Base-by-base conservation (phyloP, 2,113 vertebrate species). In the Vulpes vulpes region DNA sequence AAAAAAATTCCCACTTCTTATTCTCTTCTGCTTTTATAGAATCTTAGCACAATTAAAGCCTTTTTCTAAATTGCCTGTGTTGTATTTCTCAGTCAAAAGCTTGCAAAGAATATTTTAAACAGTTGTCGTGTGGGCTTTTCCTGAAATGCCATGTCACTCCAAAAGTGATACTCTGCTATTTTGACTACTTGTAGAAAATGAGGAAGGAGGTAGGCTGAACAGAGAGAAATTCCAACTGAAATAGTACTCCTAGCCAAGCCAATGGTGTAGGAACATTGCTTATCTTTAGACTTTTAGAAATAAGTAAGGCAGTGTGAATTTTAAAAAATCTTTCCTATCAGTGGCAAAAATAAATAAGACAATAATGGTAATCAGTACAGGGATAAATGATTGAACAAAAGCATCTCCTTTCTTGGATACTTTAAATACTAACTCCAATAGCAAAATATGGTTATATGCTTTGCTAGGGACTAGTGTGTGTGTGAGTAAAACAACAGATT, bases 111-210 rank as follows among this genome's bases (percentile, higher is more conserved):
- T 81, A 96, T 98, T 98, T 98, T 96, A 93, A 81, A 96, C 74
- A 97, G 65, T 91, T 98, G 62, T 97, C 94, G 69, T 98, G 95
- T 98, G 67, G 51, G 88, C 49, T 98, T 98, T 98, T 98, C 97
- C 95, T 98, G 96, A 98, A 98, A 97, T 78, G 96, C 73, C 92
- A 95, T 98, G 92, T 97, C 98, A 94, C 73, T 97, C 87, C 80
- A 83, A 96, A 98, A 97, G 90, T 96, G 96, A 93, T 86, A 93
- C 92, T 91, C 85, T 97, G 95, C 93, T 97, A 94, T 22, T n/a
- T 89, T 91, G 57, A 93, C 97, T 97, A 96, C 97, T 96, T 88
- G 95, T 35, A 97, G 95, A 95, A 97, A 96, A 97, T 93, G 96
- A 97, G 92, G 85, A 96, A 94, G 96, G 96, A 98, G 96, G 97